Evolutionary conservation across 2,888 invertebrate species (phyloP).

Genomic region (Lasioglossum lativentre): DNA sequence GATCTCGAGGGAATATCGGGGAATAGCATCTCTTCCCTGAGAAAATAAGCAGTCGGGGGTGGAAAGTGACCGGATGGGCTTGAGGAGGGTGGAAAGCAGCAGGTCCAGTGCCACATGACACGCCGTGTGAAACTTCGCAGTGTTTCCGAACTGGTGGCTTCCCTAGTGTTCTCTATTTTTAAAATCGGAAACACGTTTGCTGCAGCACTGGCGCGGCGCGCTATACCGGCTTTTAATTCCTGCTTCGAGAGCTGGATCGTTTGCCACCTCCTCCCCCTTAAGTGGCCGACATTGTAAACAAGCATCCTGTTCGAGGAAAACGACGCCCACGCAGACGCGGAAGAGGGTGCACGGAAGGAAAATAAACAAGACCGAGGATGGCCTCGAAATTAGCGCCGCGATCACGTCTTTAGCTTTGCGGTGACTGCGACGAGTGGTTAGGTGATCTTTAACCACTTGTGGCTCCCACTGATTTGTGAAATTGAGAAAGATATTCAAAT

Average conservation of each 20-base stretch:
- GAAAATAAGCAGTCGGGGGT: conserved; percentile 72
- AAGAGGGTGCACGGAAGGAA: conserved; percentile 24
- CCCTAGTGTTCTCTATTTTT: conserved; percentile 57
- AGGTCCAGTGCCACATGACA: conserved; percentile 79
- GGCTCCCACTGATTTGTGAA: not conserved
- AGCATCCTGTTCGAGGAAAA: conserved; percentile 28
- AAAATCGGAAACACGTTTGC: conserved; percentile 43
- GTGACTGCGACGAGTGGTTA: not conserved
- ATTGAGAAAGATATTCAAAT: not conserved
- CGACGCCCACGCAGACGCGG: not conserved
- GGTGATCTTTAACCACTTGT: not conserved
- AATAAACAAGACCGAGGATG: conserved; percentile 36
- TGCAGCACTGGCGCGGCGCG: not conserved
- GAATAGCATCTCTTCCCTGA: conserved; percentile 73
- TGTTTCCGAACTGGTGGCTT: conserved; percentile 14
- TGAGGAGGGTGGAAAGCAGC: conserved; percentile 72
- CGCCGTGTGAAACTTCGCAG: conserved; percentile 78
- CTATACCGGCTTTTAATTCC: conserved; percentile 29
- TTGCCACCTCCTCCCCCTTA: conserved; percentile 16
- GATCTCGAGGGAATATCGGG: conserved; percentile 54
- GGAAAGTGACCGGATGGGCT: conserved; percentile 76
- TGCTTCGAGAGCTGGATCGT: conserved; percentile 24
- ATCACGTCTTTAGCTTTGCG: not conserved
- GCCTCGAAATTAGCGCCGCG: not conserved
- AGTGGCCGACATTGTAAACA: conserved; percentile 39